Base-by-base conservation (phyloP, 1,140 invertebrate species). In the Zeugodacus cucurbitae region DNA sequence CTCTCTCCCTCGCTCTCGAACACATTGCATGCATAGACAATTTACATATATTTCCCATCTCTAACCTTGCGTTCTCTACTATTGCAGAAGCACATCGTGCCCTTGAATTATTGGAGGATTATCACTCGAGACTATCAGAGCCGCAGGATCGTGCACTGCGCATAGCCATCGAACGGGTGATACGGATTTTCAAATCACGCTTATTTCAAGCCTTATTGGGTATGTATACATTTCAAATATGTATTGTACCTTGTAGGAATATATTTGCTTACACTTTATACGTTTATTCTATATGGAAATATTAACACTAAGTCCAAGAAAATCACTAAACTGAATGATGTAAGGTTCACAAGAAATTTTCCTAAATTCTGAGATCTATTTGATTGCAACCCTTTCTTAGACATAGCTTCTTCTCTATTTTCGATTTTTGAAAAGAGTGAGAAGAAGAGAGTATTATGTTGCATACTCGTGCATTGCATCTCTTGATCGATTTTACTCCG, bases 141-240 rank as follows among this genome's bases (percentile, higher is more conserved):
- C 97, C 98, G 32, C 97, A 98, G 93, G 98, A 99, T 94, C 97
- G 98, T 91, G 98, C 98, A 91, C 95, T 99, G 74, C 96, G 98
- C 90, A 96, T 98, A 89, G 98, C 98, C 90, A 99, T 99, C 92
- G 98, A 99, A 94, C 96, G 98, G 90, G 98, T 99, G 91, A 99
- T 99, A 92, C 95, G 97, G 89, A 99, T 99, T 94, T 99, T 99
- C 95, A 99, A 99, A 94, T 99, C 98, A 90, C 95, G 98, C 90
- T 96, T 99, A 87, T 99, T 99, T 95, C 98, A 99, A 94, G 98
- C 98, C 89, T 94, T 99, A 90, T 95, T 99, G 94, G 98, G 98
- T 99, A 95, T 97, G 97, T 96, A 67, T 20, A 6, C 67, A 3
- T 22, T 22, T 74, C 32, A 7, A 48, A 44, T 82, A 82, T 20